Evolutionary conservation across 1,140 invertebrate species (phyloP).

Genomic region (Cydia fagiglandana): DNA sequence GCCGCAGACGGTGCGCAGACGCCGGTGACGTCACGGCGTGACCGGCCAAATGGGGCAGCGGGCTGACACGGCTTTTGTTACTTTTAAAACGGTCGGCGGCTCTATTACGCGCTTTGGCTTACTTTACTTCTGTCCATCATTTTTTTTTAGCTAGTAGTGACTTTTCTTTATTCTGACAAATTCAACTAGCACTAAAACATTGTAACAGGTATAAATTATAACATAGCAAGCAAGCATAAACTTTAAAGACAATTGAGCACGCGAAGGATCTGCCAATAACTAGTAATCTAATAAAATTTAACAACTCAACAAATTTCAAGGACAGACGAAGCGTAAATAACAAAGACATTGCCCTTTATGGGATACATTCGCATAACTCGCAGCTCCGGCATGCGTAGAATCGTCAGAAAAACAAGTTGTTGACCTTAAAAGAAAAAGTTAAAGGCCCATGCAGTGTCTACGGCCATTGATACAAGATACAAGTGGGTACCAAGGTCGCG

Average conservation of each 20-base stretch:
- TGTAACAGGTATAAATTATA: neutral
- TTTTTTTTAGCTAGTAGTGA: neutral
- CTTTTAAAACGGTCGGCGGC: conserved; percentile 14
- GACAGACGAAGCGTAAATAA: conserved; percentile 20
- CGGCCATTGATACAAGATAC: conserved; percentile 59
- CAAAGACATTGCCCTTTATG: conserved; percentile 27
- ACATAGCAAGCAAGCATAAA: neutral
- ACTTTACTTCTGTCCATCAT: neutral
- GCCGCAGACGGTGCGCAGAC: conserved; percentile 71
- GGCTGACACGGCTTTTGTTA: conserved; percentile 44
- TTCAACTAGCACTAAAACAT: neutral
- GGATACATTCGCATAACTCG: conserved; percentile 26
- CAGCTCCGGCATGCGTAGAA: conserved; percentile 13
- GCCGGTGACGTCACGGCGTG: conserved; percentile 63
- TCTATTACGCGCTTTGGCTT: conserved; percentile 5
- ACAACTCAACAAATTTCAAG: conserved; percentile 21
- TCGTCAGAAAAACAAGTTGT: conserved; percentile 42
- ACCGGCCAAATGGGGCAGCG: conserved; percentile 68
- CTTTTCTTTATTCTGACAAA: neutral
- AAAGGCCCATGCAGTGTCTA: conserved; percentile 55
- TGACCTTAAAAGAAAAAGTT: conserved; percentile 63
- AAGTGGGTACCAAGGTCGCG: conserved; percentile 61
- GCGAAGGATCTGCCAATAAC: neutral
- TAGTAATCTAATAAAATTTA: neutral
- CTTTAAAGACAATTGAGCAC: neutral